Evolutionary conservation across 2,113 vertebrate genomes (phyloP).

Genomic region (Mormoops blainvillei): DNA sequence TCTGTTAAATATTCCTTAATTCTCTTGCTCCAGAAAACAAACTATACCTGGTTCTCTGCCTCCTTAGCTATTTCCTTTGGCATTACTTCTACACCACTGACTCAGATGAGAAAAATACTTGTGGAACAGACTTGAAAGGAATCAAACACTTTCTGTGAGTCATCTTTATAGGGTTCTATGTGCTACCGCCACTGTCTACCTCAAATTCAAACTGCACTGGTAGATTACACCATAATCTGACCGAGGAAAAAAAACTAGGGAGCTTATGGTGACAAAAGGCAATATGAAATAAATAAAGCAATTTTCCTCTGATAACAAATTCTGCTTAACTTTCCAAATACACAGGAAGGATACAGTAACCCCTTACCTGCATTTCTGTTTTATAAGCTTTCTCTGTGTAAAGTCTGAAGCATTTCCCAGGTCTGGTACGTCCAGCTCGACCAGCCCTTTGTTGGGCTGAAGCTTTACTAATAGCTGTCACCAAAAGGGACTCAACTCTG

Average conservation of each 20-base stretch:
- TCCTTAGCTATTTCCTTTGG: neutral
- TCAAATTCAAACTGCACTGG: neutral
- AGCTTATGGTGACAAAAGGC: neutral
- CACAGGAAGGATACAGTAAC: neutral
- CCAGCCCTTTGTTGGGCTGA: slow-evolving; percentile 98
- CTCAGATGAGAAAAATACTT: neutral
- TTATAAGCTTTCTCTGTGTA: slow-evolving; percentile 99
- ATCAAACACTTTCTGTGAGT: neutral
- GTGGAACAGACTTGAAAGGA: neutral
- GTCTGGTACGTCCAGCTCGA: slow-evolving; percentile 94
- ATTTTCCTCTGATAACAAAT: neutral
- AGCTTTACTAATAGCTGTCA: slow-evolving; percentile 98
- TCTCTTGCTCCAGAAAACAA: neutral
- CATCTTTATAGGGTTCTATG: neutral
- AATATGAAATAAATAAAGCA: neutral
- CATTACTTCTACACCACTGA: neutral
- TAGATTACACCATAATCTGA: neutral
- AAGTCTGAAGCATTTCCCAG: slow-evolving; percentile 95
- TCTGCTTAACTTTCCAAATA: neutral
- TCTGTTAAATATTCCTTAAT: neutral
- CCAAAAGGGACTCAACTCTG: slow-evolving; percentile 95
- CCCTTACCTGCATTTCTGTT: slow-evolving; percentile 96
- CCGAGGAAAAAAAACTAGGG: neutral
- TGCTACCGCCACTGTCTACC: neutral
- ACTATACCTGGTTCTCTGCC: neutral